Evolutionary conservation across 2,113 vertebrate species (phyloP), one percentile per base, ranked within the genome.

Genomic region (Motacilla alba): DNA sequence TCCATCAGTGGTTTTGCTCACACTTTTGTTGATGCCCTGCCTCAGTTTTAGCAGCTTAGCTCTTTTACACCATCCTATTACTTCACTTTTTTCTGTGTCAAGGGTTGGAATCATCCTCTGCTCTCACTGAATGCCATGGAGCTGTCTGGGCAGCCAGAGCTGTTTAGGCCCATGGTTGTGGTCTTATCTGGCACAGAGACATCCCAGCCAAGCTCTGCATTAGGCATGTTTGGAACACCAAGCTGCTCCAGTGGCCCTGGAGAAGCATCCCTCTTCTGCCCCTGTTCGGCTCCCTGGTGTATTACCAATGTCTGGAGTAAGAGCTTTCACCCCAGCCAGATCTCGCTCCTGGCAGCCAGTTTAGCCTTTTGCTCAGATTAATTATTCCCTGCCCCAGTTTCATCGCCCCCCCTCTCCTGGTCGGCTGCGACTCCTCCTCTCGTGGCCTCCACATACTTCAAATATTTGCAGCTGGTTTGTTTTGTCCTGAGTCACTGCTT

Each of bases 381-480:
- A 88, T 96, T 87, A 90, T 83, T 94, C 92, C 67, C 85, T 90
- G 87, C 93, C 85, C 85, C 76, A 80, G 90, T 95, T 97, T 83
- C 93, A 75, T 79, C 13, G 39, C 67, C n/a, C 41, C 81, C 79
- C 68, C 37, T 85, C 87, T 82, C 86, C 11, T 70, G 72, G 72
- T 49, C 83, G 39, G 64, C 79, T 64, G 37, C 81, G 69, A 81
- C 95, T 95, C 96, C 94, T 96, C 95, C 94, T 82, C 92, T 86
- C 84, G 56, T 63, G 76, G 82, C 28, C 2, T 95, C 84, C 64
- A 60, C 93, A 96, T 95, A 74, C 68, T 94, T 96, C 68, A 80
- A 39, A 94, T 96, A 93, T 96, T 96, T 96, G 94, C 92, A 97
- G 92, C 89, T 91, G 92, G 64, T 95, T 93, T 93, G 82, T 88